Percentiles rank a stretch among this genome's conserved stretches.
These are phyloP conservation scores for Bos javanicus DNA, from an alignment of 2,113 vertebrate species.

Conservation along the genomic window DNA sequence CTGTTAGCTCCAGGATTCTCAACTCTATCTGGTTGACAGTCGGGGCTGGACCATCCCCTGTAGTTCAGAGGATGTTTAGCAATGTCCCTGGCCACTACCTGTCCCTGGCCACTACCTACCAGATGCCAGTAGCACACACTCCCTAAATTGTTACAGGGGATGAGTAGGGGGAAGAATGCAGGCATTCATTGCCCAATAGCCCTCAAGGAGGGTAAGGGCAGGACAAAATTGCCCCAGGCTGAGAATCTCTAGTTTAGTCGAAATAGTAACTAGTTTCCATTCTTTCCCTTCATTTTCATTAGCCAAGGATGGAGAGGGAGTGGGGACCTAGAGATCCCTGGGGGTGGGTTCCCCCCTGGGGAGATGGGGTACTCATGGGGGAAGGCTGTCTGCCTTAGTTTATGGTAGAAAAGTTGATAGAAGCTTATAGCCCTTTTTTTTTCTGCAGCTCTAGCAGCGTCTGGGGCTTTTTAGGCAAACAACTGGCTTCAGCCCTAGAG, in stretches of 20 bases:
- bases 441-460: constrained; percentile 15
- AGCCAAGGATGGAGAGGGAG: neutral
- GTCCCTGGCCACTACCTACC: neutral
- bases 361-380: neutral
- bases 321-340: neutral
- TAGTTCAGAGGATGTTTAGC: fast-evolving
- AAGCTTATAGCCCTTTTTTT: neutral
- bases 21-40: fast-evolving
- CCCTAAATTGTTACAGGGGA: neutral
- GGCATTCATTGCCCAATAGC: fast-evolving
- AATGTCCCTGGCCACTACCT: neutral
- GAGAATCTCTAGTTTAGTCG: neutral
- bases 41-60: too few relatives aligned
- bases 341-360: neutral
- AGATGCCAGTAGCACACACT: neutral
- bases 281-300: neutral
- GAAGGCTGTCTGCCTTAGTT: neutral
- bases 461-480: constrained; percentile 71
- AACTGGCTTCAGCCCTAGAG: constrained; percentile 68
- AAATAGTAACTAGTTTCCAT: neutral
- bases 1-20: neutral
- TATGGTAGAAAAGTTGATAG: fast-evolving
- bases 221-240: neutral
- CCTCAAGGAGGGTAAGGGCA: neutral
- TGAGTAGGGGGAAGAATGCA: neutral